Percentiles rank a stretch among this genome's conserved stretches.
Conservation (phyloP, 2,888 invertebrate genomes). For the Patella ulyssiponensis region DNA sequence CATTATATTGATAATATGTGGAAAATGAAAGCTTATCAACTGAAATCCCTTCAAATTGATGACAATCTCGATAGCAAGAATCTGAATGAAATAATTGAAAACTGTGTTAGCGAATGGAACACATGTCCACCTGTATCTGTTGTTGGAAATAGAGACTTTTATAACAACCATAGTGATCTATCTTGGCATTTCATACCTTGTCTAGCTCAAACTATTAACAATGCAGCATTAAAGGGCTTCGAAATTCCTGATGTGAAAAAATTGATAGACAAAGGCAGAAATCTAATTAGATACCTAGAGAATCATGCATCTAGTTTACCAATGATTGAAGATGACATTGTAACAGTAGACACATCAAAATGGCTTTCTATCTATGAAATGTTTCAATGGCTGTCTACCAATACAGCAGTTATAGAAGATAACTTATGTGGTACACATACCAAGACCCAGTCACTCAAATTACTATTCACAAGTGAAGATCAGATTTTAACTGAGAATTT, state of each 20-base stretch:
- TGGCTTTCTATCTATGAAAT: slow-evolving; percentile 5
- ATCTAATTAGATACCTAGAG: neutral
- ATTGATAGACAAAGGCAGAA: neutral
- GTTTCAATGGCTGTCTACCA: slow-evolving; percentile 1
- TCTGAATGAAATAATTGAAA: neutral
- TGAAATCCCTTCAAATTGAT: neutral
- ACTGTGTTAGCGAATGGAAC: neutral
- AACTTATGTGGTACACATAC: neutral
- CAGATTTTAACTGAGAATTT: neutral
- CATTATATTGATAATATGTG: neutral
- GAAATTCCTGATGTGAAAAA: neutral
- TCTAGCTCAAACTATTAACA: slow-evolving; percentile 1
- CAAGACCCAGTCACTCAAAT: neutral
- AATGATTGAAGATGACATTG: neutral
- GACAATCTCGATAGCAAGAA: neutral
- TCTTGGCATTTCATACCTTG: neutral
- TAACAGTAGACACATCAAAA: neutral
- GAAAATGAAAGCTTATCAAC: neutral
- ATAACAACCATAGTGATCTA: neutral
- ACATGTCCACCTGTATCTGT: neutral
- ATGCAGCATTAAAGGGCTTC: neutral
- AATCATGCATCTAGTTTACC: neutral
- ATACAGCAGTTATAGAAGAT: slow-evolving; percentile 4
- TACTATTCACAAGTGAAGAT: neutral
- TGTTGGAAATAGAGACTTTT: neutral